Evolutionary conservation across 2,888 invertebrate genomes (phyloP).

Genomic region (Venustoraphidia nigricollis): DNA sequence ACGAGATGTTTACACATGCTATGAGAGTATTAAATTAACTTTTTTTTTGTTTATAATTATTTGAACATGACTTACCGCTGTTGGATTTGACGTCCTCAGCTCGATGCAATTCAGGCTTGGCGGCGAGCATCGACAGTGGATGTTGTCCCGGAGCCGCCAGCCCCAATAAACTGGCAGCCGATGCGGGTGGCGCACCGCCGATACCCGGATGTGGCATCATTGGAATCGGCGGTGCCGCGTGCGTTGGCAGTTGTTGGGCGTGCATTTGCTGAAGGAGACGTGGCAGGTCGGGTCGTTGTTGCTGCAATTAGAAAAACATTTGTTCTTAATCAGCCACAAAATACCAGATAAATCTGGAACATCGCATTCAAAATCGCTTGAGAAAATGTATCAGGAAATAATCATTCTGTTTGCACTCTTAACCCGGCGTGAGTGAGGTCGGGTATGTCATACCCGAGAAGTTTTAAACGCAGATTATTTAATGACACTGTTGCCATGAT

Average conservation of each 20-base stretch:
- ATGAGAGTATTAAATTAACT: too few species aligned
- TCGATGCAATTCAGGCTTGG: constrained; percentile 63
- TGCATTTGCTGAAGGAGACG: constrained; percentile 85
- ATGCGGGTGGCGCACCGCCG: constrained; percentile 34
- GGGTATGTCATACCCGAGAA: too few species aligned
- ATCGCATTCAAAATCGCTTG: too few species aligned
- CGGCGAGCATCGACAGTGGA: constrained; percentile 59
- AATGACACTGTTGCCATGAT: too few species aligned
- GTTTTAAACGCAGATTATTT: too few species aligned
- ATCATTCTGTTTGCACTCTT: too few species aligned
- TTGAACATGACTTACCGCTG: constrained; percentile 43
- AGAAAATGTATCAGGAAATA: too few species aligned
- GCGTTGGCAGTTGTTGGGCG: constrained; percentile 63
- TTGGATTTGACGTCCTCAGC: constrained; percentile 59
- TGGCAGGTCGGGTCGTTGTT: constrained; percentile 73
- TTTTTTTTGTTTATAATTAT: too few species aligned
- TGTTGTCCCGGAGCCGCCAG: constrained; percentile 53
- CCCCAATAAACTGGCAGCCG: constrained; percentile 42
- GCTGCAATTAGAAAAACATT: constrained; percentile 37
- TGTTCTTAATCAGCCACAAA: too few species aligned
- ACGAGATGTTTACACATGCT: too few species aligned
- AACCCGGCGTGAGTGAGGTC: too few species aligned
- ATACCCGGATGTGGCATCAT: constrained; percentile 54
- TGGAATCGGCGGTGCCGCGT: constrained; percentile 55
- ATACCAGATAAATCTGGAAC: too few species aligned